Base-by-base conservation (phyloP, 2,888 invertebrate species). In the Drosophila macrospina region DNA sequence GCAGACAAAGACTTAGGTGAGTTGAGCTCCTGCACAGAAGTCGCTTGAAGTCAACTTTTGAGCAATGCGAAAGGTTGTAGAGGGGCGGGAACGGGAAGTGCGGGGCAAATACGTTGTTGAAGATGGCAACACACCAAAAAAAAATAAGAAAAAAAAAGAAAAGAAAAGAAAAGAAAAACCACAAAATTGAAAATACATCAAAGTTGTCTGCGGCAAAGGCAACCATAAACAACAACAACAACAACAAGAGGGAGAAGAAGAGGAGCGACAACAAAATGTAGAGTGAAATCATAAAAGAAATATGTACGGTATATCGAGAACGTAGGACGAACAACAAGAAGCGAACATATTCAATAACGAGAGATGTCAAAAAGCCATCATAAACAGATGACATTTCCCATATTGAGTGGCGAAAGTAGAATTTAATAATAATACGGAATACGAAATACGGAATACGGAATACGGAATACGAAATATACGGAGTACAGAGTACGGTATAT, bases 351-450 rank as follows among this genome's bases (percentile, higher is more conserved):
- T 84, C 84, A 84, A 84, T 84, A 84, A 84, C 83, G 87, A 81
- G 80, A 81, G 81, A 85, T 89, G 90, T 89, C 89, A 89, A 89
- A 90, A 90, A 90, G 85, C 89, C 90, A 89, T 90, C 91, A 91
- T 79, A 83, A 90, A 79, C 91, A 90, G 90, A 90, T 91, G 90
- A 91, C 91, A 90, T 90, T 90, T 90, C 88, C 83, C 90, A 85
- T 89, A 86, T 90, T 90, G 89, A 82, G 89, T 89, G 80, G 89
- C 78, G 88, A 86, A 84, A 84, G 86, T 79, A 90, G 80, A 90
- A 90, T 88, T 89, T 90, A 90, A 89, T 88, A 88, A 86, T 86
- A 89, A 86, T 80, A 80, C 80, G 74, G 42, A 75, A 71, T 71
- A 80, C 80, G 78, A 36, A 63, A 59, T 64, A 50, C n/a, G 59